Evolutionary conservation across 2,888 invertebrate species (phyloP).

Genomic region (Yponomeuta malinellus): DNA sequence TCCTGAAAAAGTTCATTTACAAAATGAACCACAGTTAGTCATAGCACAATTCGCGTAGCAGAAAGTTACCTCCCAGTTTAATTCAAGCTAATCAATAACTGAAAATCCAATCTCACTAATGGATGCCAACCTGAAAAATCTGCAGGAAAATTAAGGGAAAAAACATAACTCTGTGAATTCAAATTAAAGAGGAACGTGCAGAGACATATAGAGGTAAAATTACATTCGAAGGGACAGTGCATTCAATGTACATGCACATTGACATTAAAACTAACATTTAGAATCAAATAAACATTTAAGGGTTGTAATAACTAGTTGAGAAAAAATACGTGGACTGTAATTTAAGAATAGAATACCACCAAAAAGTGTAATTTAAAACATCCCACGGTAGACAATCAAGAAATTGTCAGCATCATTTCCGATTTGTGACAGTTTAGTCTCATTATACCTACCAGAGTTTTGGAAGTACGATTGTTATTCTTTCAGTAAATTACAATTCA

Average conservation of each 20-base stretch:
- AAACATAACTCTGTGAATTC: constrained; percentile 7
- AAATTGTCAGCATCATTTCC: too few relatives aligned
- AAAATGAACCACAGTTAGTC: background rate
- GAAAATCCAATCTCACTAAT: constrained; percentile 60
- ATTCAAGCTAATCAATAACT: constrained; percentile 35
- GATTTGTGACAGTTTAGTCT: too few relatives aligned
- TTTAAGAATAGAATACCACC: background rate
- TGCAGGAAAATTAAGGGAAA: constrained; percentile 35
- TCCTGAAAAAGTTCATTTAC: too few relatives aligned
- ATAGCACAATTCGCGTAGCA: background rate
- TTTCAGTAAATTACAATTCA: background rate
- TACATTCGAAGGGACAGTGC: constrained; percentile 69
- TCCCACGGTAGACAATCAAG: too few relatives aligned
- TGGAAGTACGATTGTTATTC: too few relatives aligned
- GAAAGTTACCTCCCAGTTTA: background rate
- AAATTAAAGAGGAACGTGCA: constrained; percentile 47
- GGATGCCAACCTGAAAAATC: constrained; percentile 48
- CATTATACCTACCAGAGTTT: too few relatives aligned
- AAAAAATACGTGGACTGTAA: background rate
- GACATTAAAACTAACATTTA: constrained; percentile 39
- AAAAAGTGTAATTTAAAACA: too few relatives aligned
- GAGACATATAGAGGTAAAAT: constrained; percentile 14
- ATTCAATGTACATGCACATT: constrained; percentile 71
- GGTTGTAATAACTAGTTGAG: background rate
- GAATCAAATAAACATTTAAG: constrained; percentile 31